Conservation (phyloP, 2,888 invertebrate genomes). For the Esperia sulphurella region DNA sequence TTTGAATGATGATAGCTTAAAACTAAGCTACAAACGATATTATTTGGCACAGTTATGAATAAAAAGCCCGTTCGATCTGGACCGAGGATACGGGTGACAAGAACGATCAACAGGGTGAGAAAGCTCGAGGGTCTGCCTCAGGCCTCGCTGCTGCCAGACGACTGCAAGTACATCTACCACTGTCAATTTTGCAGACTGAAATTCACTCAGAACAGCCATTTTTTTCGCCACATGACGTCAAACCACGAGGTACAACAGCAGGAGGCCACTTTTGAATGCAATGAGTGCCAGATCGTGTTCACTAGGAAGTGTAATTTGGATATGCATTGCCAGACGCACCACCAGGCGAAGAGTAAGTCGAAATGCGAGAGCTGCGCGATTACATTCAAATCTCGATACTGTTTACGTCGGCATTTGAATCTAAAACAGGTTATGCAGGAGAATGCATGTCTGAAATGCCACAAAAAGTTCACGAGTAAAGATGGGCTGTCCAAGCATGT, state of each 20-base stretch:
- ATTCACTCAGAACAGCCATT: conserved; percentile 67
- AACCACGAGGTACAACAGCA: conserved; percentile 62
- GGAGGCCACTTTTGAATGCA: conserved; percentile 58
- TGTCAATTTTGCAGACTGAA: conserved; percentile 66
- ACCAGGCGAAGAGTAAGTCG: conserved; percentile 57
- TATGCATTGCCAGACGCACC: conserved; percentile 58
- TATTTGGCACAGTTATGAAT: conserved; percentile 50
- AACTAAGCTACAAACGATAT: no score
- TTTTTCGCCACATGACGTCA: conserved; percentile 68
- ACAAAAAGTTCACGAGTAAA: conserved; percentile 59
- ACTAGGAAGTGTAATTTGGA: conserved; percentile 56
- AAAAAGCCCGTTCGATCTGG: conserved; percentile 59
- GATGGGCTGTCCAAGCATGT: conserved; percentile 57
- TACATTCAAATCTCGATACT: conserved; percentile 67
- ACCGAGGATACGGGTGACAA: conserved; percentile 61
- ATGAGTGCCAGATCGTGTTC: conserved; percentile 65
- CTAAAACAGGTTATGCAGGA: conserved; percentile 59
- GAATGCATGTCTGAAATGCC: conserved; percentile 62
- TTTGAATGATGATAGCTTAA: background rate
- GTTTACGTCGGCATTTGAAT: conserved; percentile 61
- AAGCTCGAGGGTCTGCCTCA: conserved; percentile 39
- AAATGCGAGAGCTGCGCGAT: conserved; percentile 64
- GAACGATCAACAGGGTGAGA: conserved; percentile 36
- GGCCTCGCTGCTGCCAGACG: conserved; percentile 24
- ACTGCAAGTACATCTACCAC: conserved; percentile 53